Evolutionary conservation across 2,797 vertebrate genomes (phyloP).

Genomic region (Pogoniulus pusillus): DNA sequence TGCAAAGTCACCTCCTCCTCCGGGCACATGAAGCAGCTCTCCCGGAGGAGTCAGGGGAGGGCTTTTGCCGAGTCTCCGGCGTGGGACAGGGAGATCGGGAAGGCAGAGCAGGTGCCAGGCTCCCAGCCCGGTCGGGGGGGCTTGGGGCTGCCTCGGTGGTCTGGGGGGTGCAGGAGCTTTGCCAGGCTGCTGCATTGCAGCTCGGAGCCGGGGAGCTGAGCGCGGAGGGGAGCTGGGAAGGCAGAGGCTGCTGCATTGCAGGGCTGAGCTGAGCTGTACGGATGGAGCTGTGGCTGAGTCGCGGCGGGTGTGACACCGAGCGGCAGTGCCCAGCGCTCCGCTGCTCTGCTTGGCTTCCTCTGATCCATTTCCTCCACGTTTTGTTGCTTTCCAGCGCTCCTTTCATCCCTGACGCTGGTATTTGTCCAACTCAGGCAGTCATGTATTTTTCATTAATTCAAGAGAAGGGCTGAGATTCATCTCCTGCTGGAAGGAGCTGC

Average conservation of each 20-base stretch:
- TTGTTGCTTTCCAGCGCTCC: not conserved
- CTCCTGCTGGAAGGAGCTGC: not conserved
- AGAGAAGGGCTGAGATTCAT: not conserved
- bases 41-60: not conserved
- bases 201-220: not conserved
- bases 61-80: rapidly evolving
- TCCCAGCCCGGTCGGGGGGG: rapidly evolving
- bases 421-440: not conserved
- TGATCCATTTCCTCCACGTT: not conserved
- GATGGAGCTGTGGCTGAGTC: slow-evolving; percentile 36
- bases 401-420: not conserved
- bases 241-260: slow-evolving; percentile 66
- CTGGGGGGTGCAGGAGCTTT: not conserved
- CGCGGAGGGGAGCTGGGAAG: slow-evolving; percentile 21
- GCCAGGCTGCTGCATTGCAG: slow-evolving; percentile 50
- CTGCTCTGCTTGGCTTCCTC: not conserved
- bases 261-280: slow-evolving; percentile 47
- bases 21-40: rapidly evolving
- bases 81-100: not conserved
- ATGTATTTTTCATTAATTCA: slow-evolving; percentile 33
- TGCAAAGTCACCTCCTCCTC: not conserved
- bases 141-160: not conserved
- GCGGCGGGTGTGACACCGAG: slow-evolving; percentile 9
- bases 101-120: not conserved
- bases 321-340: not conserved